A percentile compares a stretch with the other conserved stretches of the same genome.
These are phyloP conservation scores for Athripsodes cinereus DNA, from an alignment of 2,888 invertebrate species.

Conservation along the genomic window DNA sequence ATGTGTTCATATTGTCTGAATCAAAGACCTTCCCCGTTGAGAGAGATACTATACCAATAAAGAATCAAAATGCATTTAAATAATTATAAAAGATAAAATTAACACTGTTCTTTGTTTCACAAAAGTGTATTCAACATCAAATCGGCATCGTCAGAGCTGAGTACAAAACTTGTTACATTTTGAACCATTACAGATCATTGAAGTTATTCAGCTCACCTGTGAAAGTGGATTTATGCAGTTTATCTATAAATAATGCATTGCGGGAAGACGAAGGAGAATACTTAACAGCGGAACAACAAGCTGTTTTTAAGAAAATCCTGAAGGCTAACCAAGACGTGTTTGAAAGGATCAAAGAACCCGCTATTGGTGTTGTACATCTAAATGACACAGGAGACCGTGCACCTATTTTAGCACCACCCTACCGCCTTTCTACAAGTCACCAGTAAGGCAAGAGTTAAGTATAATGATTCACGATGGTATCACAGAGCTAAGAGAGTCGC, in stretches of 20 bases:
- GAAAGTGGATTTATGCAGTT: background rate
- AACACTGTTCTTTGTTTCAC: too few species aligned
- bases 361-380: conserved; percentile 22
- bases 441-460: conserved; percentile 29
- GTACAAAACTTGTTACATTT: too few species aligned
- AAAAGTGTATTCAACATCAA: too few species aligned
- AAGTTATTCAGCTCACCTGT: background rate
- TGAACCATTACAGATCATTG: background rate
- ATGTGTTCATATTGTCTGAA: too few species aligned
- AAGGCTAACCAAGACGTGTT: background rate
- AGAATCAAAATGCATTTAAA: too few species aligned
- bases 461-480: conserved; percentile 31
- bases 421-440: conserved; percentile 30
- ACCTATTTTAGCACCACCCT: too few species aligned
- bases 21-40: too few species aligned
- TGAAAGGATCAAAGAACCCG: background rate
- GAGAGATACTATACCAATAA: too few species aligned
- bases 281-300: background rate
- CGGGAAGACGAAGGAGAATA: background rate
- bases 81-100: too few species aligned
- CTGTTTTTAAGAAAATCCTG: background rate
- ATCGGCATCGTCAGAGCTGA: too few species aligned
- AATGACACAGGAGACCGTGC: conserved; percentile 31
- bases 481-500: conserved; percentile 35
- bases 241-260: background rate